phyloP scores from a whole-genome alignment of 1,140 invertebrate genomes.

The Drosophila lowei region DNA sequence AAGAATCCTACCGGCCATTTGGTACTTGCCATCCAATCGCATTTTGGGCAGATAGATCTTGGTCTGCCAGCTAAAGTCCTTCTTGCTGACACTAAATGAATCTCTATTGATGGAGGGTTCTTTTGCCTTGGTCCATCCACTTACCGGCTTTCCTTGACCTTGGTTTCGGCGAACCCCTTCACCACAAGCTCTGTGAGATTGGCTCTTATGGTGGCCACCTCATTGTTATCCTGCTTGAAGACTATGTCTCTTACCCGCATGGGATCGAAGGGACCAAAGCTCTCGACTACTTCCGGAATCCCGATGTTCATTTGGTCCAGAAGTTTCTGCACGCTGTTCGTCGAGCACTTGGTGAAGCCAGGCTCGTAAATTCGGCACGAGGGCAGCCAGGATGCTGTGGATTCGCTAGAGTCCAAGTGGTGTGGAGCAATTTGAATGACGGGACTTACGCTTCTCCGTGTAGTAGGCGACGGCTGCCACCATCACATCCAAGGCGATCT shows the following conservation, averaged over 20 bases:
- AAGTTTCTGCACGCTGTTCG: conserved; percentile 85
- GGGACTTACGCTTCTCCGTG: conserved; percentile 66
- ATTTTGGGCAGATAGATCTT: conserved; percentile 86
- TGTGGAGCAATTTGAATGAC: neutral
- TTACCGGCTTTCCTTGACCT: conserved; percentile 85
- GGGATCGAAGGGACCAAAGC: conserved; percentile 71
- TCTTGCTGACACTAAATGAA: conserved; percentile 85
- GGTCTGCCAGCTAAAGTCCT: conserved; percentile 87
- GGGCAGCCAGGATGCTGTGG: conserved; percentile 86
- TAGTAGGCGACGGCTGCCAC: conserved; percentile 57
- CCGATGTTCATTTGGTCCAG: conserved; percentile 85
- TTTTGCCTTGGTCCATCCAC: neutral
- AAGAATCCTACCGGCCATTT: conserved; percentile 88
- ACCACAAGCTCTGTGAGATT: conserved; percentile 86
- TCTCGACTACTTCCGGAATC: conserved; percentile 61
- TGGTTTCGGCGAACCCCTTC: conserved; percentile 85
- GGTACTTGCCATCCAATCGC: conserved; percentile 88
- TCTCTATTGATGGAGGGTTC: neutral
- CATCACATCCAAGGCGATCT: conserved; percentile 14
- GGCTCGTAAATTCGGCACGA: conserved; percentile 86
- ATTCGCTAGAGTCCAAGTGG: neutral
- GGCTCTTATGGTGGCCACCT: conserved; percentile 87
- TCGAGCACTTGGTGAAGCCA: conserved; percentile 86
- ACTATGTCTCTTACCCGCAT: conserved; percentile 59
- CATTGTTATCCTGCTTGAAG: conserved; percentile 83